phyloP scores from a whole-genome alignment of 2,888 invertebrate species.

The Xestia c-nigrum region DNA sequence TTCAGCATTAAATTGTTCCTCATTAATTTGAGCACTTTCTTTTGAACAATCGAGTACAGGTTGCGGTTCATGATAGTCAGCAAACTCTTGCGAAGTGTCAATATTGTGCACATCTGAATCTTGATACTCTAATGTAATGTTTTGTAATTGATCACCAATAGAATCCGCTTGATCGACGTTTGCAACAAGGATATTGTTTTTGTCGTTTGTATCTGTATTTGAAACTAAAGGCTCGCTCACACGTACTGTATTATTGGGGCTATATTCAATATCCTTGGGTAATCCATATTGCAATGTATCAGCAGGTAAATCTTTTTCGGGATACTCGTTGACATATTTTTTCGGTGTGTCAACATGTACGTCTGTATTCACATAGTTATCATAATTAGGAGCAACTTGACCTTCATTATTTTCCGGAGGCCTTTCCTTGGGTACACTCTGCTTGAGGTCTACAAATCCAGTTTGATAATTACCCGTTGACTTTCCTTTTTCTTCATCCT shows the following conservation, averaged over 20 bases:
- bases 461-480: slow-evolving; percentile 17
- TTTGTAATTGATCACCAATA: slow-evolving; percentile 49
- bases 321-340: slow-evolving; percentile 64
- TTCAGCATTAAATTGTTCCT: slow-evolving; percentile 11
- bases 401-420: slow-evolving; percentile 14
- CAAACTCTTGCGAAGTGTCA: slow-evolving; percentile 14
- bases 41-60: slow-evolving; percentile 24
- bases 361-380: slow-evolving; percentile 27
- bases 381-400: slow-evolving; percentile 10
- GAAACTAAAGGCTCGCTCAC: slow-evolving; percentile 2
- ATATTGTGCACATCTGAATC: slow-evolving; percentile 24
- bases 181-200: slow-evolving; percentile 2
- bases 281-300: slow-evolving; percentile 41
- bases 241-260: background rate
- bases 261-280: slow-evolving; percentile 1
- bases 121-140: slow-evolving; percentile 46
- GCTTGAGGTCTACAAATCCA: slow-evolving; percentile 8
- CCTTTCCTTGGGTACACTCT: slow-evolving; percentile 22
- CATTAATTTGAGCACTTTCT: slow-evolving; percentile 7
- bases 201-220: slow-evolving; percentile 8
- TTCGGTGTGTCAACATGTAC: slow-evolving; percentile 28
- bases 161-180: slow-evolving; percentile 24
- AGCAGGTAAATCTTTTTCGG: slow-evolving; percentile 69
- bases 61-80: slow-evolving; percentile 37
- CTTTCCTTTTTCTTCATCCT: slow-evolving; percentile 76